phyloP scores from a whole-genome alignment of 2,797 vertebrate genomes.

The Anableps anableps region DNA sequence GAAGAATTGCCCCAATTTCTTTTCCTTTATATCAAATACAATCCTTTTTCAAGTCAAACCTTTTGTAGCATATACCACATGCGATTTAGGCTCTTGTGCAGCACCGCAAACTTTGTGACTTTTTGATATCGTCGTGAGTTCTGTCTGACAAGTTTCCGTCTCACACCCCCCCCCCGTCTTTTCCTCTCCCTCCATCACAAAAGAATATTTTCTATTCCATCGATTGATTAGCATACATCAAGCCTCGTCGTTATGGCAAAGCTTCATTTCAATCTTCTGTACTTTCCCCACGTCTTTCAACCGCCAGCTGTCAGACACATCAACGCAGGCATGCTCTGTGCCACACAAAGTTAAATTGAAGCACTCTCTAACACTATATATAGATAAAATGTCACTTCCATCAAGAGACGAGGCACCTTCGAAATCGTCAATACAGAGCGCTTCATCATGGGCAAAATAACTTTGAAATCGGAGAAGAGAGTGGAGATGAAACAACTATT shows the following conservation, averaged over 20 bases:
- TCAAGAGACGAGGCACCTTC: conserved; percentile 77
- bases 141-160: conserved; percentile 78
- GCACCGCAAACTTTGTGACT: conserved; percentile 74
- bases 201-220: conserved; percentile 67
- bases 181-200: conserved; percentile 44
- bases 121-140: conserved; percentile 73
- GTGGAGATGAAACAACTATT: conserved; percentile 73
- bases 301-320: conserved; percentile 82
- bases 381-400: conserved; percentile 82
- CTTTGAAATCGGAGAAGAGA: conserved; percentile 71
- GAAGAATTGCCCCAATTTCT: conserved; percentile 77
- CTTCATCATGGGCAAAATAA: conserved; percentile 78
- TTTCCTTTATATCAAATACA: conserved; percentile 69
- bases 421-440: conserved; percentile 75
- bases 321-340: conserved; percentile 66
- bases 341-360: conserved; percentile 79
- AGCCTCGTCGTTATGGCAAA: conserved; percentile 71
- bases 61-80: conserved; percentile 71
- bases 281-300: conserved; percentile 76
- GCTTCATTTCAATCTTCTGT: conserved; percentile 78
- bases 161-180: neutral
- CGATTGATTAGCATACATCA: conserved; percentile 82
- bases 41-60: conserved; percentile 62
- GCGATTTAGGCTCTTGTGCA: conserved; percentile 75
- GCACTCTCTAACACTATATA: conserved; percentile 81